A percentile compares a stretch with the other conserved stretches of the same genome.
phyloP scores from a whole-genome alignment of 2,797 vertebrate genomes.

The Coilia nasus region DNA sequence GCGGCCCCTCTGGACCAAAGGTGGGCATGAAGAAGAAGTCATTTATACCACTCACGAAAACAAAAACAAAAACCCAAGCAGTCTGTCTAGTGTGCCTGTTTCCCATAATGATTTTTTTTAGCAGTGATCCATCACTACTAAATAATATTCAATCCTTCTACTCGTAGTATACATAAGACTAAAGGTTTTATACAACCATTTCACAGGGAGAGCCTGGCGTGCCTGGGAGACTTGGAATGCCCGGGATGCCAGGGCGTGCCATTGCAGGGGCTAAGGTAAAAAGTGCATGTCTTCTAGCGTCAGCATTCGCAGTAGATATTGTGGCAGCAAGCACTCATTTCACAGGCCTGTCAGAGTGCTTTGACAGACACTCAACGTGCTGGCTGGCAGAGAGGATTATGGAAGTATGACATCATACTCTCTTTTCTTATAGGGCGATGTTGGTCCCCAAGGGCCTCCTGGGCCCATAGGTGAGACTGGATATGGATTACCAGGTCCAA shows the following conservation, averaged over 20 bases:
- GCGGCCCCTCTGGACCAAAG: conserved; percentile 87
- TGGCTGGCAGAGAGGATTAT: conserved; percentile 31
- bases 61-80: neutral
- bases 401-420: conserved; percentile 40
- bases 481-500: conserved; percentile 86
- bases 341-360: conserved; percentile 32
- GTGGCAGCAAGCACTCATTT: conserved; percentile 40
- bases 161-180: neutral
- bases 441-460: conserved; percentile 78
- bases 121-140: neutral
- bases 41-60: neutral
- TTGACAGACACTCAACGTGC: neutral
- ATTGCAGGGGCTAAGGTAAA: conserved; percentile 88
- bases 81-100: neutral
- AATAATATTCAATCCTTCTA: neutral
- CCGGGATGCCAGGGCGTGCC: conserved; percentile 83
- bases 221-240: conserved; percentile 81
- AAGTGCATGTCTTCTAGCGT: conserved; percentile 33
- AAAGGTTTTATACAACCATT: neutral
- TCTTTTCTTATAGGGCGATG: conserved; percentile 78
- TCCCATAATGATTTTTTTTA: neutral
- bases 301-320: neutral
- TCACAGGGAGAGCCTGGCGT: conserved; percentile 86
- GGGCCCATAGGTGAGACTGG: conserved; percentile 88
- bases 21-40: conserved; percentile 61